These are phyloP conservation scores for Synergus laeviventris DNA, from an alignment of 2,888 invertebrate species.

Conservation along the genomic window DNA sequence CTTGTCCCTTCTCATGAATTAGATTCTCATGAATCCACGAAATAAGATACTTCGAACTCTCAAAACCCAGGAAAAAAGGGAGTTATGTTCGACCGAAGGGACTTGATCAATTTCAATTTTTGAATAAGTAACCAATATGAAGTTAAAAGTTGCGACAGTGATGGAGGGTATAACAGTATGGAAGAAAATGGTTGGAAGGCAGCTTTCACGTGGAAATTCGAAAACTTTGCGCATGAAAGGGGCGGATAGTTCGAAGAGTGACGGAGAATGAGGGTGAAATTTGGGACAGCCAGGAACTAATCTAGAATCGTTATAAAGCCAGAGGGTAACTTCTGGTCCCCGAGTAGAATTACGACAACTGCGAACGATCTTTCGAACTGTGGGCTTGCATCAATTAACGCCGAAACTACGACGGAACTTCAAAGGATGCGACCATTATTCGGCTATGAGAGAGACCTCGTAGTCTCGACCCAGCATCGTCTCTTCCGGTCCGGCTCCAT, in stretches of 20 bases:
- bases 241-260: conserved; percentile 34
- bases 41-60: neutral
- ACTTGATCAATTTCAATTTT: conserved; percentile 24
- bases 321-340: conserved; percentile 44
- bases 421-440: conserved; percentile 67
- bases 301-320: conserved; percentile 46
- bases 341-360: conserved; percentile 45
- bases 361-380: conserved; percentile 55
- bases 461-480: conserved; percentile 47
- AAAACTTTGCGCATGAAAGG: conserved; percentile 40
- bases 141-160: conserved; percentile 8
- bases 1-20: neutral
- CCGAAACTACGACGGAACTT: conserved; percentile 68
- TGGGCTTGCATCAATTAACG: conserved; percentile 70
- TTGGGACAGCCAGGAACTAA: conserved; percentile 47
- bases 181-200: neutral
- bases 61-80: neutral
- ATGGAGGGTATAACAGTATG: neutral
- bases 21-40: neutral
- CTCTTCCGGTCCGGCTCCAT: conserved; percentile 48
- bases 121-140: conserved; percentile 13
- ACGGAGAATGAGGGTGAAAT: conserved; percentile 29
- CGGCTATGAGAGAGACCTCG: conserved; percentile 56
- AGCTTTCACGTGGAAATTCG: conserved; percentile 32
- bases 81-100: neutral